Conservation (phyloP, 2,797 vertebrate species). For the Myripristis murdjan region DNA sequence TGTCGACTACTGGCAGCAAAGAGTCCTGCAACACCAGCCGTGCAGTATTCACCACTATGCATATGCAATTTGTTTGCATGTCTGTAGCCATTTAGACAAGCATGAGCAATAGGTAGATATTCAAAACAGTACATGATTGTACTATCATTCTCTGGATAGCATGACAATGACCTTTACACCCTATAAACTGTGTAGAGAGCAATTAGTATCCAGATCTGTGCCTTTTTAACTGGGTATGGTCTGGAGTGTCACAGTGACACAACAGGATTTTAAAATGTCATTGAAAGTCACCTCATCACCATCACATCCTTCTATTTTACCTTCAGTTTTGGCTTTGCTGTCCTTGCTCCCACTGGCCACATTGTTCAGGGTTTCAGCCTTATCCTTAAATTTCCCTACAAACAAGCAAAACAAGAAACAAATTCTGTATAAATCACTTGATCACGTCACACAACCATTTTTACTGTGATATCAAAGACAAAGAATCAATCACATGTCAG, state of each 20-base stretch:
- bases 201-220: not conserved
- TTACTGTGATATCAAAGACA: not conserved
- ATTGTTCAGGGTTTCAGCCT: conserved; percentile 88
- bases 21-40: conserved; percentile 43
- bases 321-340: conserved; percentile 85
- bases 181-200: not conserved
- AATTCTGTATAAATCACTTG: conserved; percentile 13
- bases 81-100: not conserved
- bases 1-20: conserved; percentile 34
- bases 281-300: conserved; percentile 17
- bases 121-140: not conserved
- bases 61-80: conserved; percentile 45
- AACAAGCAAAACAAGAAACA: conserved; percentile 60
- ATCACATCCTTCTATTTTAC: conserved; percentile 78
- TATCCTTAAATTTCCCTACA: conserved; percentile 92
- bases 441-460: conserved; percentile 12
- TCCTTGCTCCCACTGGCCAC: conserved; percentile 85
- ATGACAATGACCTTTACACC: not conserved
- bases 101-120: not conserved
- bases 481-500: not conserved
- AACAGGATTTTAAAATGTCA: conserved; percentile 19
- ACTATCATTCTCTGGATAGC: not conserved
- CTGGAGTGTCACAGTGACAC: not conserved
- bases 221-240: not conserved
- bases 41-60: conserved; percentile 37